Evolutionary conservation across 1,140 invertebrate genomes (phyloP), one percentile per base, ranked within the genome.

Genomic region (Heliconius nattereri): DNA sequence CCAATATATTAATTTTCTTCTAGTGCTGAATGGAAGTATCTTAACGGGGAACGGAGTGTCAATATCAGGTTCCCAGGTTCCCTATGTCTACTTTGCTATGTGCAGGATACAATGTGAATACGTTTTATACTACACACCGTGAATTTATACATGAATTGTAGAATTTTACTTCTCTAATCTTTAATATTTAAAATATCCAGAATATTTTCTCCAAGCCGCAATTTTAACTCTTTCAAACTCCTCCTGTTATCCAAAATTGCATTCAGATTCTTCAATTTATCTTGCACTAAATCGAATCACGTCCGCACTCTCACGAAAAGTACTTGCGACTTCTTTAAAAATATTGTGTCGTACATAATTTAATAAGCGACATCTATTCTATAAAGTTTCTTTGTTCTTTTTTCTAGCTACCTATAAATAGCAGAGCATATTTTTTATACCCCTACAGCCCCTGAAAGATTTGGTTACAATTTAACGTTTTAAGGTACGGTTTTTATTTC

Each of bases 281-380:
- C 60, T 73, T 82, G 71, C 23, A 75, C 73, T 54, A 84, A 84
- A 83, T 84, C 79, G 83, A 87, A 85, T 85, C 85, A 84, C 84
- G 81, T 84, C 60, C 79, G 75, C 40, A 66, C 37, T 72, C 45
- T 70, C 60, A 66, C 29, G 23, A 35, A 54, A 77, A 49, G 45
- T 73, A 54, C 76, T 78, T 71, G 23, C 29, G 70, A 37, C 45
- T 32, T 78, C 60, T 78, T 20, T 73, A 75, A 54, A 75, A 78
- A 78, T 78, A 71, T 71, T 78, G 45, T 32, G 13, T 16, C 1
- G n/a, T 72, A 26, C 8, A 77, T 19, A 35, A 71, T 77, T 77
- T 37, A 77, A 77, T 72, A 77, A 57, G 20, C 35, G 73, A 75
- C 29, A 60, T 40, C 8, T n/a, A 75, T 37, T 40, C 66, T 32